These are phyloP conservation scores for Percopsis omiscomaycus DNA, from an alignment of 2,797 vertebrate species.

Conservation along the genomic window DNA sequence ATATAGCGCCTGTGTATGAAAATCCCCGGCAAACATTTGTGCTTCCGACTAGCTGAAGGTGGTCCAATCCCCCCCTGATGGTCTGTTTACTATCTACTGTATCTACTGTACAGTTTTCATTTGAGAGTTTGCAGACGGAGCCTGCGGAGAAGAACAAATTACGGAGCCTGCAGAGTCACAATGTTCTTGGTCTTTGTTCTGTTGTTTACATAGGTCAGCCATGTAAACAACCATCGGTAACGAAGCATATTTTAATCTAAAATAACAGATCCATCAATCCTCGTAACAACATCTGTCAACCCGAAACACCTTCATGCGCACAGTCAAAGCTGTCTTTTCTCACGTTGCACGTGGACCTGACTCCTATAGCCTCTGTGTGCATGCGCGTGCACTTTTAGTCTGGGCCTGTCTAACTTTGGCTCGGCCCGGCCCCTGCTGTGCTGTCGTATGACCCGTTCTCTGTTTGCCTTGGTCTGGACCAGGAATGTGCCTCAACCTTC, in stretches of 20 bases:
- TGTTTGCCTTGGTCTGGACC: conserved; percentile 76
- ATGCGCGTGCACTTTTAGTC: conserved; percentile 62
- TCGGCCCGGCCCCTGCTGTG: conserved; percentile 44
- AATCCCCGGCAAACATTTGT: too few relatives aligned
- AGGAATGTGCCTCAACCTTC: conserved; percentile 67
- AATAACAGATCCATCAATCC: conserved; percentile 24
- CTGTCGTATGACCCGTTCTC: conserved; percentile 75
- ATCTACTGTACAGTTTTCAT: too few relatives aligned
- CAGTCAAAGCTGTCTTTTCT: neutral
- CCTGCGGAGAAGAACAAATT: too few relatives aligned
- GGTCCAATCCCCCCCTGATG: too few relatives aligned
- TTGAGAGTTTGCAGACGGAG: too few relatives aligned
- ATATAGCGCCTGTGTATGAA: too few relatives aligned
- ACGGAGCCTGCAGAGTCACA: too few relatives aligned
- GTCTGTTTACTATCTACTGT: too few relatives aligned
- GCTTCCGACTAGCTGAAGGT: too few relatives aligned
- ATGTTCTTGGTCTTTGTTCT: too few relatives aligned
- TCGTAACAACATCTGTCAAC: too few relatives aligned
- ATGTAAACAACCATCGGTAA: conserved; percentile 19
- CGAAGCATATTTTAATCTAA: conserved; percentile 21
- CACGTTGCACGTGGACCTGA: conserved; percentile 28
- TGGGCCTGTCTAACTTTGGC: conserved; percentile 74
- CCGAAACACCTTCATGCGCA: neutral
- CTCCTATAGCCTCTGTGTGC: conserved; percentile 37
- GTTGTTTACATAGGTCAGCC: too few relatives aligned